Evolutionary conservation across 1,140 invertebrate species (phyloP), one percentile per base, ranked within the genome.

Genomic region (Dufourea novaeangliae): DNA sequence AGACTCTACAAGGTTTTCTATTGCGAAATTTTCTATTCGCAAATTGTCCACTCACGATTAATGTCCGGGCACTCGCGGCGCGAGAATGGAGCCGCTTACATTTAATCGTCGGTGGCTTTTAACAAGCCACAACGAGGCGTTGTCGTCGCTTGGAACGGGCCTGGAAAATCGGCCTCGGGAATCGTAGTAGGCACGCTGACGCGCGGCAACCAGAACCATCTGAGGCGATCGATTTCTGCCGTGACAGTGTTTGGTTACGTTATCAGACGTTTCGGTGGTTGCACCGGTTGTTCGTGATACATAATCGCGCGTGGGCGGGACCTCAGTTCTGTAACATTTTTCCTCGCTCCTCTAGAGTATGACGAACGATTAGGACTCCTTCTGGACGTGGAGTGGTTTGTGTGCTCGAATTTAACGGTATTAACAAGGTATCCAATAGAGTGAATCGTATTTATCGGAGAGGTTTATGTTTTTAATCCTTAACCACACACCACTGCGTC

Each of bases 81-180:
- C n/a, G n/a, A n/a, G n/a, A 50, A 72, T 62, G 61, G 29, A 72
- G 34, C 25, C 70, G 22, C 1, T 22, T 14, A 1, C 12, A 39
- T 46, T 50, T n/a, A 29, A 46, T 46, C 39, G 37, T n/a, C 14
- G n/a, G 44, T 17, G n/a, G 11, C 17, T 27, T 50, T 73, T 73
- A 63, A 73, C 70, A 44, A 63, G 41, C 14, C 32, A 37, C 70
- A 63, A 73, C 57, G 22, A 73, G 70, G 46, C 46, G 46, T n/a
- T n/a, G 44, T n/a, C 41, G 29, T 17, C 57, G 27, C 44, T n/a
- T 14, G n/a, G 22, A 61, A 73, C 46, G 22, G 20, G 50, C 20
- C n/a, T 63, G 25, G 61, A 73, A 62, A 63, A 73, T 72, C 57
- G 44, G 39, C 17, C n/a, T n/a, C n/a, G 7, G 12, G 11, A 20